Evolutionary conservation across 2,888 invertebrate genomes (phyloP), one percentile per base, ranked within the genome.

Genomic region (Ophioninae sp.): DNA sequence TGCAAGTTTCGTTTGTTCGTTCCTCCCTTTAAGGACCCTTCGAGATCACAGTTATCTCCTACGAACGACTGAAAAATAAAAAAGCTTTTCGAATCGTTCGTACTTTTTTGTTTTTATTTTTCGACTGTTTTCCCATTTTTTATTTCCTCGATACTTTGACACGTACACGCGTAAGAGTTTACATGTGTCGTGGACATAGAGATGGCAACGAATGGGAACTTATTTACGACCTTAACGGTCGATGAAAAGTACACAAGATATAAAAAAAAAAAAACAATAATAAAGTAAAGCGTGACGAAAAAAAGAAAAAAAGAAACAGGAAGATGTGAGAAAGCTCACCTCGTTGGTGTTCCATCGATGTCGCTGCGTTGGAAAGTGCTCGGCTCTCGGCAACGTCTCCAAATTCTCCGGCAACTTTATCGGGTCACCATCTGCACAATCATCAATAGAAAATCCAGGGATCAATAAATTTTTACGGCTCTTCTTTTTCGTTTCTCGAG

Each of bases 341-440:
- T 99, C 99, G 95, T 99, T 99, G 93, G 98, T 99, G 96, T 99
- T 99, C 99, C 99, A 99, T 89, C 98, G 96, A 94, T 99, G 98
- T 93, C 98, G 95, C 93, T 98, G 98, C 89, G 96, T 96, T 87
- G 98, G 98, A 94, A 99, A 98, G 94, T 98, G 97, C 93, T 98
- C 98, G 86, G 98, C 98, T 91, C 97, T 96, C 89, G 97, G 98
- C 93, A 99, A 95, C 93, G 97, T 97, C 94, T 98, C 98, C 95
- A 98, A 95, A 95, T 98, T 98, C 93, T 98, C 98, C 85, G 98
- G 98, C 91, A 98, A 94, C 94, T 98, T 98, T 94, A 98, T 98
- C 90, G 97, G 97, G 93, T 97, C 97, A 91, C 97, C 97, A 95
- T 97, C 97, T 97, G 87, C 76, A 86, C 68, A 85, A 85, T 73